Base-by-base conservation (phyloP, 2,888 invertebrate species). In the Venustoraphidia nigricollis region DNA sequence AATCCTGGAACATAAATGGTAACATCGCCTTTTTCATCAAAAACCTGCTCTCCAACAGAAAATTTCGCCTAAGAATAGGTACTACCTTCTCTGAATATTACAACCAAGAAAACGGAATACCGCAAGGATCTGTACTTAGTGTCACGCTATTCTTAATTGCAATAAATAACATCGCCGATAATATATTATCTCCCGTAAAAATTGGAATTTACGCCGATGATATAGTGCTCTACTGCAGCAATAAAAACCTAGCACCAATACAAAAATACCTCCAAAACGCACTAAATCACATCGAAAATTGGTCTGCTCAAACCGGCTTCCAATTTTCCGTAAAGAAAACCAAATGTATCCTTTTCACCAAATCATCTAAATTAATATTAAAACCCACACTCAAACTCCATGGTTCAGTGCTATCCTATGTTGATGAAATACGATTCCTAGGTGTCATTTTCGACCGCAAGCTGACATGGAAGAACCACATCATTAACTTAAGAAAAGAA, bases 71-170 rank as follows among this genome's bases (percentile, higher is more conserved):
- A 5, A 11, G 44, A 39, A 17, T 17, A 9, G 44, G 44, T 11
- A 41, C 36, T 10, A 14, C 36, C 38, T 9, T 39, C n/a, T 41
- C 45, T 34, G 39, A 45, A 36, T 27, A 27, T 34, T 39, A 36
- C 9, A 41, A 11, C 3, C 41, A 42, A n/a, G 49, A 51, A 39
- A 55, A 53, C 27, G 51, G 50, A 9, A 46, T 54, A 10, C 50
- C 54, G 17, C 50, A 54, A 44, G 52, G 54, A 1, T 46, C 51
- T 9, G 45, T 51, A n/a, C 11, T 52, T 1, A 53, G 52, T 44
- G 51, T 52, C 1, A 51, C 49, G 10, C 17, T 54, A 14, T 55
- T 55, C 35, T 14, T 53, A 39, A 43, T 53, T 11, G 52, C 48
- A 10, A 50, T 53, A 6, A 53, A 54, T 34, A 46, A 50, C 3